Base-by-base conservation (phyloP, 2,113 vertebrate genomes). In the Machaerirhynchus nigripectus region DNA sequence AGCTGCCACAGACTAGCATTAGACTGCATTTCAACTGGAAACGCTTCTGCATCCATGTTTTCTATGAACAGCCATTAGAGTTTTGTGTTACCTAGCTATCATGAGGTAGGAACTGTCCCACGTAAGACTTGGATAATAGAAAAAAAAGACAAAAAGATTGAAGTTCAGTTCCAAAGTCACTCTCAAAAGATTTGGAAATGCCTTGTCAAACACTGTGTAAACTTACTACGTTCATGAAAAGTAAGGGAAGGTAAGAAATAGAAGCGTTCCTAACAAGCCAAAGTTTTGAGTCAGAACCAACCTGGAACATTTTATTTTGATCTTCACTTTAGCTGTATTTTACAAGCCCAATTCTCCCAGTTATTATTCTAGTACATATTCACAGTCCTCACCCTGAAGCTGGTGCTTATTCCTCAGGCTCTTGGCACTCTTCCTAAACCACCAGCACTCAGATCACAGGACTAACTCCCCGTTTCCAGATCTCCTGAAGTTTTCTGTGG, bases 21-120 rank as follows among this genome's bases (percentile, higher is more conserved):
- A 7, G 70, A 40, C 23, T 6, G n/a, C 6, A 4, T 46, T 89
- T 77, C 44, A 56, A 23, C 15, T 53, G 57, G 67, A 47, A 80
- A 70, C 0, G 2, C 35, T 16, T 35, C 10, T 2, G 0, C 31
- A 26, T 35, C 53, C n/a, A 1, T 26, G 23, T 76, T 73, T 85
- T 30, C 21, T 60, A 47, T 60, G 30, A 57, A 27, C 33, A 55
- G 46, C n/a, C 9, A 5, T 1, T 3, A 9, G 33, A 28, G 26
- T 46, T 82, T 7, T 65, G 68, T 7, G 0, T 39, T 35, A 46
- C 39, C 35, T 22, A 18, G 35, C 31, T 61, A 4, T 35, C 8
- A 0, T 6, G 56, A 88, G 30, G 70, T 56, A 84, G 52, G 44
- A 89, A 74, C 84, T 70, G 64, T 70, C 20, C 35, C 28, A 2